Evolutionary conservation across 2,888 invertebrate genomes (phyloP), one percentile per base, ranked within the genome.

Genomic region (Lymantria dispar): DNA sequence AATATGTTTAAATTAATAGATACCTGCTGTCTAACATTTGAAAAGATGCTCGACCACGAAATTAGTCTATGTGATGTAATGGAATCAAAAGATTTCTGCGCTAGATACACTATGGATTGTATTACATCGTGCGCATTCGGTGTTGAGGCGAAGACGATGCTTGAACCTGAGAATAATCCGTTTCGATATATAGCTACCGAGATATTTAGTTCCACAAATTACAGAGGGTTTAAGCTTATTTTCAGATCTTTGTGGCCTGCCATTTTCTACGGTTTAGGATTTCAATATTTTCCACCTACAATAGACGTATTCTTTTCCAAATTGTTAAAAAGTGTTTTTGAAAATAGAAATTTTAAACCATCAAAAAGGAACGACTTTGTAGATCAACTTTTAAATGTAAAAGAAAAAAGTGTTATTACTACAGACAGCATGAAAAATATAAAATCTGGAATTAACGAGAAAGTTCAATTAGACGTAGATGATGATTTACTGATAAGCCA

Each of bases 401-500:
- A 74, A 36, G 62, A 78, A 0, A 62, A 78, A 0, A 64, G 74
- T 13, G 48, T 54, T 11, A 60, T 83, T 13, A 54, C 45, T 7
- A 78, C 79, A 0, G 78, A 80, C 12, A 72, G 73, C 29, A 62
- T 81, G 1, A 66, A 43, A 0, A 77, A 75, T 22, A 41, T 58
- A 2, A 69, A 70, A 22, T 62, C 56, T 9, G 69, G 64, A 0
- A 64, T 52, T 0, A 57, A 56, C 0, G 66, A 74, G 7, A 74
- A 63, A 14, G 47, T 70, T 13, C 43, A 54, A 0, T 39, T 83
- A 0, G 66, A 76, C 5, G 62, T 92, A 0, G 78, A 80, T 0
- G 64, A 90, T 12, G 77, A 90, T 0, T 70, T 92, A 40, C 56
- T 93, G 13, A 81, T 86, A 0, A 87, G 92, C 0, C 93, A 94